Evolutionary conservation across 2,797 vertebrate species (phyloP).

Genomic region (Premnoplex brunnescens): DNA sequence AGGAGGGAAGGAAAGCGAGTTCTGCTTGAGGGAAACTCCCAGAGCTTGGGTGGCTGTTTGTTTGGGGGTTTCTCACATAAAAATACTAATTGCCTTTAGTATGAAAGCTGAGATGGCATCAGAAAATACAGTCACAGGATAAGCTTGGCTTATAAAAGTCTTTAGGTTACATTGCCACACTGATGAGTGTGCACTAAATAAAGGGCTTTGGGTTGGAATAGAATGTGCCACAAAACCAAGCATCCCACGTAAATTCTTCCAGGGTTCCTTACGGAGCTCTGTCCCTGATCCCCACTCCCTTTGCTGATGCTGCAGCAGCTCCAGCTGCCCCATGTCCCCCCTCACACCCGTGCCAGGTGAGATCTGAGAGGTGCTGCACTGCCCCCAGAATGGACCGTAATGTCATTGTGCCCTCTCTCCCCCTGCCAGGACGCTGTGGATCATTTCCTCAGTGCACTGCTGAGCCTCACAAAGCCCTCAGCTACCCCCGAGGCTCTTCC

Average conservation of each 20-base stretch:
- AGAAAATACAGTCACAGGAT: neutral
- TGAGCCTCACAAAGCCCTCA: neutral
- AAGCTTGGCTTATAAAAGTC: neutral
- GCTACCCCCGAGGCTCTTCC: neutral
- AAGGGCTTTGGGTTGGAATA: neutral
- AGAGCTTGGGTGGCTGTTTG: neutral
- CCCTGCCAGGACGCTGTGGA: neutral
- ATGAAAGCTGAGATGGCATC: neutral
- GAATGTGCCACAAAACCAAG: neutral
- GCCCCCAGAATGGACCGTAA: neutral
- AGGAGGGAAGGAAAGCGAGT: slow-evolving; percentile 35
- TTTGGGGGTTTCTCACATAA: neutral
- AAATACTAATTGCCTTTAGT: neutral
- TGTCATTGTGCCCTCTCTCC: neutral
- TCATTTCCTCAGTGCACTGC: neutral
- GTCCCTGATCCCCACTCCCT: neutral
- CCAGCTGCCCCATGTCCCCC: neutral
- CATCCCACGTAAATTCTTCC: too few species aligned
- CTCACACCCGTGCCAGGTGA: neutral
- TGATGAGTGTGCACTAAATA: fast-evolving
- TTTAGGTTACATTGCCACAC: neutral
- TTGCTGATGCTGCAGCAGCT: neutral
- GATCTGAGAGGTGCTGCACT: neutral
- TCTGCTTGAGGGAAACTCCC: slow-evolving; percentile 17
- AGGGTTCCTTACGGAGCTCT: neutral